Evolutionary conservation across 37 sponge, comb jelly and placozoan genomes (phyloP), one percentile per base, ranked within the genome.

Genomic region (Trichoplax adhaerens): DNA sequence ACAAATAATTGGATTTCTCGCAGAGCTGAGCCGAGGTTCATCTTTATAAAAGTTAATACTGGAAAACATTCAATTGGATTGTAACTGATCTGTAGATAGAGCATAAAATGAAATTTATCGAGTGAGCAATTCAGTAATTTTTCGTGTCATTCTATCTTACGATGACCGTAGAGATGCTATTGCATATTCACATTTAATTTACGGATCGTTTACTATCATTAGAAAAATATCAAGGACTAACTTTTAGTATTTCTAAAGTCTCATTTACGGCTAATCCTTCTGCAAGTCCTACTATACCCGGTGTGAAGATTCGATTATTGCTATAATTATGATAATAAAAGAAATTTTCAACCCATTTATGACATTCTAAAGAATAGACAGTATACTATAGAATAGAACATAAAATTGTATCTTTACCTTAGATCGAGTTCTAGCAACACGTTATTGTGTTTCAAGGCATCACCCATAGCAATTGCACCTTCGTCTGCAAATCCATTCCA

Each of bases 401-500:
- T 1, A 55, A 62, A 56, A n/a, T n/a, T 12, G 48, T 1, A 8
- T 4, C 50, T 73, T 71, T 61, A 89, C 91, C 78, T 81, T 50
- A 96, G 58, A 60, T 96, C 86, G 55, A 96, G 78, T 65, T 82
- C 86, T 12, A 63, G 49, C 2, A 96, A 78, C 47, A 88, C 84
- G 52, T 78, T 82, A 67, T 96, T 96, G 52, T 81, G n/a, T 72
- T 86, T 88, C 3, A 96, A 78, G 7, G 98, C 93, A 58, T 96
- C 87, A 52, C 86, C 89, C 55, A 91, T 47, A 1, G 89, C 89
- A 8, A 67, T 57, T 52, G 84, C 93, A 57, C 98, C 98, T 12
- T 84, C 85, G 76, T 91, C 80, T 10, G 79, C 84, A 74, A 96
- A 84, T 0, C 98, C 98, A 75, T 96, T 96, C 77, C 71, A 84